Evolutionary conservation across 2,888 invertebrate genomes (phyloP), one percentile per base, ranked within the genome.

Genomic region (Tridacna crocea): DNA sequence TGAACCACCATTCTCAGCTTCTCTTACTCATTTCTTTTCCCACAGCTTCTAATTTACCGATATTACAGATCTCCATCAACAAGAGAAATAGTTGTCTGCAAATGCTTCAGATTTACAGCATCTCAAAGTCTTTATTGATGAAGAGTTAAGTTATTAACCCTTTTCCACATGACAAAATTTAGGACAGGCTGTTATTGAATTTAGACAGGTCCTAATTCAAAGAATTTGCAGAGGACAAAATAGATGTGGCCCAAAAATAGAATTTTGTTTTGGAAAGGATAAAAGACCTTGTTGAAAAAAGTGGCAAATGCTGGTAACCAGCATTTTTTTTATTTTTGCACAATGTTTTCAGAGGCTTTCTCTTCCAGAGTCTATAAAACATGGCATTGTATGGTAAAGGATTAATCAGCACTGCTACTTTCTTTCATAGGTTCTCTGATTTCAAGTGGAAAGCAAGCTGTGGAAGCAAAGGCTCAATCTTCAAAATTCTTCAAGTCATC

Each of bases 381-480:
- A 15, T 15, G 51, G 11, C 51, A 3, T 19, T 55, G 19, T 2
- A 3, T 3, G 55, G 55, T 55, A 55, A 55, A 55, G 11, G 11
- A 3, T 55, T 55, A 55, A 55, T 19, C 3, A 55, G 10, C 22
- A 6, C 13, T 65, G 12, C 17, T 8, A 46, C 6, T 66, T 17
- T 46, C n/a, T 46, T 36, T 48, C 80, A 61, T 80, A 87, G 88
- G 87, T 48, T 85, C 88, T 26, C 79, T 87, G 46, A 60, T 65
- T 47, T 65, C 81, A 80, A 73, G 27, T 68, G 58, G 60, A n/a
- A 82, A 82, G 48, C 63, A 75, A 24, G 27, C 74, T 4, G 63
- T 36, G 55, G 48, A 48, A 24, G 58, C 63, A 48, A 47, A 55
- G 12, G 51, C 66, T 55, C 51, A 68, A 55, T 48, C 72, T 12